Base-by-base conservation (phyloP, 2,888 invertebrate genomes). In the Cosmia pyralina region DNA sequence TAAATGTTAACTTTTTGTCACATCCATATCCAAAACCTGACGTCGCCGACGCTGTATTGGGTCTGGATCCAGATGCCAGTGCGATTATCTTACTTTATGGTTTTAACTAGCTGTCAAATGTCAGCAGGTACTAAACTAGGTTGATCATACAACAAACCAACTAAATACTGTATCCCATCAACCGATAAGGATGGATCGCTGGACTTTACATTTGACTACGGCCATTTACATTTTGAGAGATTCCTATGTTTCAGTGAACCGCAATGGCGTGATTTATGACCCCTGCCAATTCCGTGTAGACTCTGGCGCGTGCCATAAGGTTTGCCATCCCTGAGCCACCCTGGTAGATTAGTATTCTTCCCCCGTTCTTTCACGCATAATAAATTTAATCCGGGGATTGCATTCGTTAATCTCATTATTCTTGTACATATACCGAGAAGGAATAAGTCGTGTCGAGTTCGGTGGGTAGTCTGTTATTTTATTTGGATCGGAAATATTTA, bases 301-400 rank as follows among this genome's bases (percentile, higher is more conserved):
- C 53, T 38, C 8, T 34, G 52, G 64, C 62, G 83, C 74, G 67
- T 82, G 73, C 73, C 83, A 59, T 73, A 83, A 83, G 79, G 58
- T 79, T 70, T 57, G 70, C 81, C 84, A 81, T 66, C 81, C 81
- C 84, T 84, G 81, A n/a, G 62, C 68, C 59, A 67, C 58, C 62
- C 63, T n/a, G 57, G 50, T n/a, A 83, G 83, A 86, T 87, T 87
- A 86, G 81, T 86, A 84, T 86, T 79, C 87, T 84, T 82, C 83
- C 79, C 87, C 65, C 75, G 79, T 78, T 84, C 81, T 83, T 86
- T 86, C 85, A 86, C 86, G 86, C 86, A 86, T 86, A 86, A 86
- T 86, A 87, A 87, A 86, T 86, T 86, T 86, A 86, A 86, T 86
- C 86, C 86, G 78, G 75, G 87, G 86, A 86, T 86, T 86, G 86